Evolutionary conservation across 2,888 invertebrate species (phyloP).

Genomic region (Conomelus anceps): DNA sequence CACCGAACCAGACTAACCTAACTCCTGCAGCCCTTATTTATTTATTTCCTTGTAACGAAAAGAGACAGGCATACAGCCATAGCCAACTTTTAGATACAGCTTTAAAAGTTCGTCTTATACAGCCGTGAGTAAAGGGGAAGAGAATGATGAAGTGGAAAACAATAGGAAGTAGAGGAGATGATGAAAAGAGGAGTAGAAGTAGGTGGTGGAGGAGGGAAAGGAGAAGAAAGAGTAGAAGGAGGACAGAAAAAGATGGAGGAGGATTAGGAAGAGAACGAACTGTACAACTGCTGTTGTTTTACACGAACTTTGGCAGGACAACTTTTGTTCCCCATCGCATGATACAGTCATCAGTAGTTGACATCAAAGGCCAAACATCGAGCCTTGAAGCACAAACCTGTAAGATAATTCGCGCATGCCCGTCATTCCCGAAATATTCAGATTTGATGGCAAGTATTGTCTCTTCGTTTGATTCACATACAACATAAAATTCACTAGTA

Average conservation of each 20-base stretch:
- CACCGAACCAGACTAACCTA: background rate
- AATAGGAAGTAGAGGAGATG: background rate
- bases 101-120: background rate
- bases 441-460: background rate
- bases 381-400: background rate
- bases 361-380: background rate
- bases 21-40: background rate
- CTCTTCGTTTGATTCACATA: background rate
- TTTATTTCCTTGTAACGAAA: background rate
- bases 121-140: background rate
- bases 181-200: background rate
- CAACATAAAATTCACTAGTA: too few species aligned
- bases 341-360: background rate
- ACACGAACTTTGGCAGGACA: background rate
- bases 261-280: background rate
- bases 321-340: background rate
- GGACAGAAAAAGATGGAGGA: background rate
- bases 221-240: background rate
- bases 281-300: background rate
- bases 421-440: background rate
- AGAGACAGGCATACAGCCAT: background rate
- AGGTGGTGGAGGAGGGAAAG: background rate
- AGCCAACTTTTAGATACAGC: background rate
- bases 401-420: background rate
- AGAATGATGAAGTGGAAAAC: background rate